A percentile compares a stretch with the other conserved stretches of the same genome.
phyloP scores from a whole-genome alignment of 2,797 vertebrate genomes.

The Gallinago nigripennis region DNA sequence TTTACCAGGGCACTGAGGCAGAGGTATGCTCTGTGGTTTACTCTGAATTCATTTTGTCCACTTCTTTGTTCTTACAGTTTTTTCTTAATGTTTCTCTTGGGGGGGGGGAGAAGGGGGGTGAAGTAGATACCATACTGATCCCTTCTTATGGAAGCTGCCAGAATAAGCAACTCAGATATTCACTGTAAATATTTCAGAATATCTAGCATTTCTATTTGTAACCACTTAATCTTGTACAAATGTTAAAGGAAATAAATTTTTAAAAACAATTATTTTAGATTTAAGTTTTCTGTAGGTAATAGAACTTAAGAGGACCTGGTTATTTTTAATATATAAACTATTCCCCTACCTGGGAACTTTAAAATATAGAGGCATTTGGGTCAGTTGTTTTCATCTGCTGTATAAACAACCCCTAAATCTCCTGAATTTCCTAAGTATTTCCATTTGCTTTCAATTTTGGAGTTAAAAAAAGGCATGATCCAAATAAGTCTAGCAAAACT shows the following conservation, averaged over 20 bases:
- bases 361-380: constrained; percentile 36
- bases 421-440: constrained; percentile 48
- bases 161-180: constrained; percentile 49
- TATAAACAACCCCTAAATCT: constrained; percentile 43
- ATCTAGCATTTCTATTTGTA: constrained; percentile 54
- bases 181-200: constrained; percentile 35
- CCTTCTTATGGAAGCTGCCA: constrained; percentile 32
- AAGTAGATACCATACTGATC: constrained; percentile 2
- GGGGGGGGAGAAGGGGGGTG: too few relatives aligned
- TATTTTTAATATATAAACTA: constrained; percentile 54
- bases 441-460: constrained; percentile 33
- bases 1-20: background rate
- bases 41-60: background rate
- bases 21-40: background rate
- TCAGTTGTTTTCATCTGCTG: constrained; percentile 57
- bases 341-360: constrained; percentile 15
- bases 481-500: background rate
- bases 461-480: background rate
- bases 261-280: constrained; percentile 60
- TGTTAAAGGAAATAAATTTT: constrained; percentile 62
- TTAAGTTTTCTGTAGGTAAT: constrained; percentile 49
- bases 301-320: background rate
- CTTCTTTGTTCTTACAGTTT: background rate
- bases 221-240: constrained; percentile 55
- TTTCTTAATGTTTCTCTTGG: background rate